phyloP scores from a whole-genome alignment of 2,113 vertebrate species.

The Meriones unguiculatus region DNA sequence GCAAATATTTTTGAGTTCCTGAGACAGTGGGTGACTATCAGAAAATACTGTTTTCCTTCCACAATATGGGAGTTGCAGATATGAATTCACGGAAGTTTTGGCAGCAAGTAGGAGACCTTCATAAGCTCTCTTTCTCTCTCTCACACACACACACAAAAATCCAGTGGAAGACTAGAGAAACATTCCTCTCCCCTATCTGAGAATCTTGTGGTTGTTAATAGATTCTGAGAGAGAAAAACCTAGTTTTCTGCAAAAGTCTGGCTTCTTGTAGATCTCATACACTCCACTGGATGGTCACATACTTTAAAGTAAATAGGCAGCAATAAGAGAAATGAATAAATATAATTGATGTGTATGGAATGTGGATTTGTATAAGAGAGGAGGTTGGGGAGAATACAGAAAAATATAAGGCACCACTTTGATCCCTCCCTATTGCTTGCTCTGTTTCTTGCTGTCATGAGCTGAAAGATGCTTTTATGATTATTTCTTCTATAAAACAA shows the following conservation, averaged over 20 bases:
- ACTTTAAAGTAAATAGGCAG: neutral
- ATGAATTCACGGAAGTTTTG: neutral
- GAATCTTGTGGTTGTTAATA: neutral
- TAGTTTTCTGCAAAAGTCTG: neutral
- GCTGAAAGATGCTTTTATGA: neutral
- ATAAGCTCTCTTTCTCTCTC: neutral
- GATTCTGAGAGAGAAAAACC: neutral
- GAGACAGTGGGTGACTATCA: neutral
- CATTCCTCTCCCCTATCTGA: neutral
- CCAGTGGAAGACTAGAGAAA: neutral
- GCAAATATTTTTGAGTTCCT: neutral
- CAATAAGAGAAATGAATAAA: neutral
- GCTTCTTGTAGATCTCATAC: neutral
- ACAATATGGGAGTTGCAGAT: neutral
- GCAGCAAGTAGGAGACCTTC: neutral
- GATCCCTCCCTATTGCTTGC: rapidly evolving
- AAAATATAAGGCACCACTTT: neutral
- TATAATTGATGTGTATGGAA: neutral
- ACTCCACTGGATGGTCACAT: neutral
- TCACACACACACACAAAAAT: neutral
- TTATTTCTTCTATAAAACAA: neutral
- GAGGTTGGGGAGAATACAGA: neutral
- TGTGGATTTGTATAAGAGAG: neutral
- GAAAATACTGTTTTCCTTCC: neutral
- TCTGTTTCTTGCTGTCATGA: neutral